A percentile compares a stretch with the other conserved stretches of the same genome.
These are phyloP conservation scores for Ahaetulla prasina DNA, from an alignment of 2,113 vertebrate species.

Conservation along the genomic window DNA sequence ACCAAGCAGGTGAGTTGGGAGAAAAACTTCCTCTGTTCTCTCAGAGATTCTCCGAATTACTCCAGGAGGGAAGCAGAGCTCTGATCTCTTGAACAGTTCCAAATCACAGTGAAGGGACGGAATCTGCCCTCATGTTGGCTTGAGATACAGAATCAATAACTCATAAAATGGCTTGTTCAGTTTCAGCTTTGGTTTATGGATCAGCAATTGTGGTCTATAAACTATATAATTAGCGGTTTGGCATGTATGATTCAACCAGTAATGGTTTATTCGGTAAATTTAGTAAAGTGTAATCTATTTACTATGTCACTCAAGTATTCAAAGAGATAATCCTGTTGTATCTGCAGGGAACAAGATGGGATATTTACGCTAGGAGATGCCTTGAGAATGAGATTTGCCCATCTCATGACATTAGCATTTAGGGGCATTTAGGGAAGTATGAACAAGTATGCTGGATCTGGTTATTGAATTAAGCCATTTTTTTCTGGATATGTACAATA, in stretches of 20 bases:
- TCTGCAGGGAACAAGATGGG: background rate
- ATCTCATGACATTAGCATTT: background rate
- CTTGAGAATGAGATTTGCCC: background rate
- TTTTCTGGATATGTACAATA: background rate
- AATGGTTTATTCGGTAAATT: background rate
- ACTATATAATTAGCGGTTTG: background rate
- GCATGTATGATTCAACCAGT: background rate
- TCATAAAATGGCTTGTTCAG: background rate
- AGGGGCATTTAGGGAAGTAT: background rate
- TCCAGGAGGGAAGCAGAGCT: rapidly evolving
- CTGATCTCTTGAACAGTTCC: background rate
- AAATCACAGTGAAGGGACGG: background rate
- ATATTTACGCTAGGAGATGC: background rate
- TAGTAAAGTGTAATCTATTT: background rate
- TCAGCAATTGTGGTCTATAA: background rate
- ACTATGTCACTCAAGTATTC: background rate
- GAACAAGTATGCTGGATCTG: background rate
- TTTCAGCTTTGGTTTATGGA: background rate
- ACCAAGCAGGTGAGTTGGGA: slow-evolving; percentile 72
- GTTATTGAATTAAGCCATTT: background rate
- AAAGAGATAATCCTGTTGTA: background rate
- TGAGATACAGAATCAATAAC: background rate
- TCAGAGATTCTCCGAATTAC: background rate
- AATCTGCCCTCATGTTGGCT: background rate
- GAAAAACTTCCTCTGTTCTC: background rate